phyloP scores from a whole-genome alignment of 2,113 vertebrate genomes.

The Charadrius vociferus region DNA sequence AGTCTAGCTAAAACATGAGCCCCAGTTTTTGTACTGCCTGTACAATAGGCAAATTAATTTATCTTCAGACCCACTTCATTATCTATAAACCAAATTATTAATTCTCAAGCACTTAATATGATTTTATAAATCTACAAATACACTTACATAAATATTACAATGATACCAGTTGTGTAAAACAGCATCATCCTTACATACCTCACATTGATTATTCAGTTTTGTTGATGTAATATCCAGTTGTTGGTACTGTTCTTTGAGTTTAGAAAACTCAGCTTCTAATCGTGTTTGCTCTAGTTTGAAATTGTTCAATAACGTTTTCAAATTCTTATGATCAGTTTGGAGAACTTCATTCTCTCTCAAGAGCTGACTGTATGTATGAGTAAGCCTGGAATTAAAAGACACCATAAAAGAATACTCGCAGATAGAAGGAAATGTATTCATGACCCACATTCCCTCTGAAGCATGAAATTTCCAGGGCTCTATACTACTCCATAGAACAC shows the following conservation, averaged over 20 bases:
- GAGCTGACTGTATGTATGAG: slow-evolving; percentile 85
- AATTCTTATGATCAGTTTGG: slow-evolving; percentile 91
- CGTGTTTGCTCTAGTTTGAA: slow-evolving; percentile 94
- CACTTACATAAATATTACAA: neutral
- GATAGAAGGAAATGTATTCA: neutral
- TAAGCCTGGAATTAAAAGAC: slow-evolving; percentile 80
- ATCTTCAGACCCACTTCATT: neutral
- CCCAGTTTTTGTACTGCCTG: neutral
- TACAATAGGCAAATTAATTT: neutral
- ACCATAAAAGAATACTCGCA: neutral
- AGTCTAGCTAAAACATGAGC: neutral
- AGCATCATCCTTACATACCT: slow-evolving; percentile 74
- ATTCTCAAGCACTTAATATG: neutral
- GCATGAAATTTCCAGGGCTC: neutral
- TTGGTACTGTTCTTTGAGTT: slow-evolving; percentile 93
- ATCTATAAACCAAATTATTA: neutral
- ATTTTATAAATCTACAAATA: neutral
- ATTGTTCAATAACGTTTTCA: slow-evolving; percentile 90
- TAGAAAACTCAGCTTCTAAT: slow-evolving; percentile 95
- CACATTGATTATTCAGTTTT: slow-evolving; percentile 96
- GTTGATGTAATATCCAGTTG: slow-evolving; percentile 96
- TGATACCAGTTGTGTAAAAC: neutral
- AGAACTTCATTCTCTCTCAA: slow-evolving; percentile 91
- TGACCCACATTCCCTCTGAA: neutral
- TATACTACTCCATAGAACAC: neutral